phyloP scores from a whole-genome alignment of 2,888 invertebrate genomes.

The Pharmacophagus antenor region DNA sequence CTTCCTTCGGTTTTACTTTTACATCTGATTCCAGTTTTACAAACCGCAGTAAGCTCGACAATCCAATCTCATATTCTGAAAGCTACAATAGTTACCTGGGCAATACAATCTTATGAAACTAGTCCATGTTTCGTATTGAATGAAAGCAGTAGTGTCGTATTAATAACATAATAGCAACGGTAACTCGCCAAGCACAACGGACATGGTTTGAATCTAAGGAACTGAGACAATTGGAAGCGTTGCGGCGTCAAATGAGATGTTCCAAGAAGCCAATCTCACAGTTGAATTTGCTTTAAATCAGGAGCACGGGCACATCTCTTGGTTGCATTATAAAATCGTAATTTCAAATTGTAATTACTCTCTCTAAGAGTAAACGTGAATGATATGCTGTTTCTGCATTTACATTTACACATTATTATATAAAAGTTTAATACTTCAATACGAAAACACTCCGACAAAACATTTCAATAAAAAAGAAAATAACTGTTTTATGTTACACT shows the following conservation, averaged over 20 bases:
- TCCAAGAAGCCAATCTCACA: constrained; percentile 65
- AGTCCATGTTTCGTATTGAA: constrained; percentile 35
- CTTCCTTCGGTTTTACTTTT: neutral
- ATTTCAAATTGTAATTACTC: constrained; percentile 49
- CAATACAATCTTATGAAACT: constrained; percentile 38
- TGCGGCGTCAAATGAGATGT: constrained; percentile 75
- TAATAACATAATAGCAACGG: constrained; percentile 49
- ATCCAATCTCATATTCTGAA: constrained; percentile 7
- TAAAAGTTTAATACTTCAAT: neutral
- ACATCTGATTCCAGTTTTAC: neutral
- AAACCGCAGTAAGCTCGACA: neutral
- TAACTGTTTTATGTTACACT: no score
- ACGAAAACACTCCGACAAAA: constrained; percentile 21
- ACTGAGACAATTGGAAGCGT: constrained; percentile 69
- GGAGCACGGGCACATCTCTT: constrained; percentile 48
- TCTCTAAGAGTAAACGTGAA: constrained; percentile 46
- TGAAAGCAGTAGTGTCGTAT: constrained; percentile 35
- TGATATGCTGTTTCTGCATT: constrained; percentile 40
- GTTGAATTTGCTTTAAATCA: constrained; percentile 78
- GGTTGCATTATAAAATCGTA: constrained; percentile 34
- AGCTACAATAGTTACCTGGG: constrained; percentile 26
- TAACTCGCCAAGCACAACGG: constrained; percentile 59
- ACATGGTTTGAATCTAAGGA: constrained; percentile 42
- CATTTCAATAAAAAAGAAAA: no score
- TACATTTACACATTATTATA: neutral